These are phyloP conservation scores for Boleophthalmus pectinirostris DNA, from an alignment of 2,113 vertebrate species.

Conservation along the genomic window DNA sequence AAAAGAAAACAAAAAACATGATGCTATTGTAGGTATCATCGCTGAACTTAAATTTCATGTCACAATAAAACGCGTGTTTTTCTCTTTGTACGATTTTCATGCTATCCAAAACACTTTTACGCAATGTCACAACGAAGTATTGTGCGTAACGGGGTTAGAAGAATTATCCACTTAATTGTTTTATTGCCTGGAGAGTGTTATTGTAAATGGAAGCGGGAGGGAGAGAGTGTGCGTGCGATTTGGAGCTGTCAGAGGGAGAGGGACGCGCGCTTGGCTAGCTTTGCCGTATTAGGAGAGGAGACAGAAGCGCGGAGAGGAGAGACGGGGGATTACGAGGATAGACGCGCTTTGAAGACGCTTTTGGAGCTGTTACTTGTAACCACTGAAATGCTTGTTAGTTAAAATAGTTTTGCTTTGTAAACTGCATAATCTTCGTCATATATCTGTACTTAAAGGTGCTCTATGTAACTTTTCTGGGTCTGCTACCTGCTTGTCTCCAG, in stretches of 20 bases:
- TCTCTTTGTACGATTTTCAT: too few relatives aligned
- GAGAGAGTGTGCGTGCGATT: background rate
- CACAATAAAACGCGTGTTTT: too few relatives aligned
- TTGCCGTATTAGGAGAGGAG: slow-evolving; percentile 50
- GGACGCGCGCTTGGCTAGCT: slow-evolving; percentile 20
- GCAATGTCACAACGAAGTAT: too few relatives aligned
- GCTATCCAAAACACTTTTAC: too few relatives aligned
- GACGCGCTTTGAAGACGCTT: background rate
- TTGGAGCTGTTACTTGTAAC: background rate
- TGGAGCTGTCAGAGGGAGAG: background rate
- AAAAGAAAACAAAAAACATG: too few relatives aligned
- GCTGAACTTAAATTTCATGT: too few relatives aligned
- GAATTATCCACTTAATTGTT: background rate
- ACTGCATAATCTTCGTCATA: background rate
- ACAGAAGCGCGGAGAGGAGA: background rate
- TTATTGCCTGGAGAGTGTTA: background rate
- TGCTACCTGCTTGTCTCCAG: too few relatives aligned
- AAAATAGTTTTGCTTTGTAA: background rate
- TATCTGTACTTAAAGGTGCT: background rate
- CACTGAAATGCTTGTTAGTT: background rate
- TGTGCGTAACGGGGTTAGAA: background rate
- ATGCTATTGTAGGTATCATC: too few relatives aligned
- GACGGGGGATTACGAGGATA: background rate
- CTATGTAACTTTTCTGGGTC: too few relatives aligned
- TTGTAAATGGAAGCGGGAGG: background rate